Evolutionary conservation across 1,140 invertebrate genomes (phyloP).

Genomic region (Drosophila serrata): DNA sequence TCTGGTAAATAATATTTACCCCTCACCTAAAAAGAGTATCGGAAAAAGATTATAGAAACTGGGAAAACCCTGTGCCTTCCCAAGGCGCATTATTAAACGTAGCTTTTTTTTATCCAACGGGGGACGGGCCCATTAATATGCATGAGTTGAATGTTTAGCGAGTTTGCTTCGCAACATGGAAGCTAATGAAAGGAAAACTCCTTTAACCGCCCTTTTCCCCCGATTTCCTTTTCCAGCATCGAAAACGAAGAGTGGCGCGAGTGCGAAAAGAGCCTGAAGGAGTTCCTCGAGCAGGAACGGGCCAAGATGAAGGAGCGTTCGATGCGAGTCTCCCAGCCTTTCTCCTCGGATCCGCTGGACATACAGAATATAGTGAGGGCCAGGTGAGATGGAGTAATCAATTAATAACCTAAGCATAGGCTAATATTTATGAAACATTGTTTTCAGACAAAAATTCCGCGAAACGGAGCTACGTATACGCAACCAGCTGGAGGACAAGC

Average conservation of each 20-base stretch:
- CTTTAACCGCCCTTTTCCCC: background rate
- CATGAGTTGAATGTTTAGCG: constrained; percentile 52
- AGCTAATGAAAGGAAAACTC: constrained; percentile 45
- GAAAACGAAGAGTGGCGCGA: constrained; percentile 81
- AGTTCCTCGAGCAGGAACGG: constrained; percentile 77
- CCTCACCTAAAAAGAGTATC: constrained; percentile 14
- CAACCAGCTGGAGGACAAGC: constrained; percentile 67
- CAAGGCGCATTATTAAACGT: constrained; percentile 24
- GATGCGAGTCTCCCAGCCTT: constrained; percentile 63
- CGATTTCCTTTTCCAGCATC: constrained; percentile 44
- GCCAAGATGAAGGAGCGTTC: constrained; percentile 82
- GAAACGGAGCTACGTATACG: constrained; percentile 80
- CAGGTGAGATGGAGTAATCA: constrained; percentile 43
- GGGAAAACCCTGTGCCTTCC: background rate
- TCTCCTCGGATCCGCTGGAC: constrained; percentile 75
- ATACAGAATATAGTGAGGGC: constrained; percentile 77
- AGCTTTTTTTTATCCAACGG: constrained; percentile 1
- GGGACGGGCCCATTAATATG: constrained; percentile 54
- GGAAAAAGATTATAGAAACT: constrained; percentile 3
- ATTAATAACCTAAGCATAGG: too few relatives aligned
- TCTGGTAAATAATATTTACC: too few relatives aligned
- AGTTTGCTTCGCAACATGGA: constrained; percentile 29
- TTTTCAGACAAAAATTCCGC: constrained; percentile 76
- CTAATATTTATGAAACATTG: too few relatives aligned
- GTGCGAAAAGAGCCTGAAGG: constrained; percentile 79